Percentiles rank a stretch among this genome's conserved stretches.
Conservation (phyloP, 2,797 vertebrate genomes). For the Columba guinea region DNA sequence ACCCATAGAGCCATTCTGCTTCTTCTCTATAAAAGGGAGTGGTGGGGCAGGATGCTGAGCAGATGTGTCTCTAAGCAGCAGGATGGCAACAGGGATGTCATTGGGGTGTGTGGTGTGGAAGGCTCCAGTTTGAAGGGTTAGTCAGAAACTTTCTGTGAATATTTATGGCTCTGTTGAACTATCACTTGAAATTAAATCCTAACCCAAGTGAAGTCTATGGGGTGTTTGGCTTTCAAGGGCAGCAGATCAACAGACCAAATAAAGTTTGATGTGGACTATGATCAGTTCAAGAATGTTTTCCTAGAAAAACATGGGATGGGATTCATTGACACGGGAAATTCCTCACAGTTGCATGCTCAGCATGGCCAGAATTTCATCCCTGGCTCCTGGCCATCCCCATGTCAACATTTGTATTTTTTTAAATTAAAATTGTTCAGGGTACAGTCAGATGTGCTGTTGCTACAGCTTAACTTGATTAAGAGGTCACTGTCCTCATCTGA, state of each 20-base stretch:
- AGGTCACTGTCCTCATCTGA: background rate
- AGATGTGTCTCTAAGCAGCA: background rate
- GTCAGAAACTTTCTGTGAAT: background rate
- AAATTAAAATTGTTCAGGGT: background rate
- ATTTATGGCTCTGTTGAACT: background rate
- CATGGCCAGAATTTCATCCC: background rate
- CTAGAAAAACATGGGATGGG: background rate
- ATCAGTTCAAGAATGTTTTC: conserved; percentile 11
- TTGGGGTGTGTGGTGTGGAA: background rate
- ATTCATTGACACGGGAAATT: background rate
- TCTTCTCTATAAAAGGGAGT: background rate
- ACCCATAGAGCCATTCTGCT: background rate
- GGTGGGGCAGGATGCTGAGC: background rate
- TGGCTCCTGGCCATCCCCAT: background rate
- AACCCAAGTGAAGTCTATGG: background rate
- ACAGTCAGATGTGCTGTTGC: background rate
- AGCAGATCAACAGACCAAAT: conserved; percentile 2
- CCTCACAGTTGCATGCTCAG: background rate
- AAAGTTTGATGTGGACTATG: background rate
- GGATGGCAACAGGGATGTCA: background rate
- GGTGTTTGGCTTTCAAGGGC: background rate
- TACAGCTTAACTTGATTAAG: conserved; percentile 25
- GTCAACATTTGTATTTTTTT: background rate
- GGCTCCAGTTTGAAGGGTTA: background rate
- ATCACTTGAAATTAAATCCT: background rate